Evolutionary conservation across 2,797 vertebrate genomes (phyloP).

Genomic region (Lemur catta): DNA sequence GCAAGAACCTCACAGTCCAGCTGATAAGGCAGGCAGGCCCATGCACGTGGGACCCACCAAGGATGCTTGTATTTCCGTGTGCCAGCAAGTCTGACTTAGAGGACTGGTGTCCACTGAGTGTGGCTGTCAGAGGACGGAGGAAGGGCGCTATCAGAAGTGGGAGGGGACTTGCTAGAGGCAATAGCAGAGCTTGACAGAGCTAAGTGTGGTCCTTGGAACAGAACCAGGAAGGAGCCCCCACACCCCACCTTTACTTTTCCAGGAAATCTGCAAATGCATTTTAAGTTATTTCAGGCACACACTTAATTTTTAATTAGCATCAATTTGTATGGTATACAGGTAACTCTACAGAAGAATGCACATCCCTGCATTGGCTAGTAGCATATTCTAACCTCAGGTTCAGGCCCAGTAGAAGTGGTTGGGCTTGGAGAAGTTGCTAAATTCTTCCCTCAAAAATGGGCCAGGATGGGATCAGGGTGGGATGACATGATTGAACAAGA

Average conservation of each 20-base stretch:
- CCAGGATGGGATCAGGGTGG: not conserved
- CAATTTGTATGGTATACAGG: not conserved
- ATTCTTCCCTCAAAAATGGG: not conserved
- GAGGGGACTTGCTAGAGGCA: not conserved
- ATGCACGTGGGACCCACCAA: not conserved
- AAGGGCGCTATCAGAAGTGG: not conserved
- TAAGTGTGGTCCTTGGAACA: not conserved
- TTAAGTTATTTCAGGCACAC: not conserved
- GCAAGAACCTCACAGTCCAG: not conserved
- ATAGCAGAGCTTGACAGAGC: not conserved
- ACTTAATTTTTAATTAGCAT: constrained; percentile 23
- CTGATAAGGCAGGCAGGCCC: not conserved
- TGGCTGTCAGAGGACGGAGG: not conserved
- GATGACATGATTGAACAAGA: not conserved
- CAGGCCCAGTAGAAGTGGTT: not conserved
- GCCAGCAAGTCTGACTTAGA: not conserved
- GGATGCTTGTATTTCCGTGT: not conserved
- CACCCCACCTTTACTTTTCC: not conserved
- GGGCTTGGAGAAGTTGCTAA: not conserved
- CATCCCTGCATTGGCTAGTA: not conserved
- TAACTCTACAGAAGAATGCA: not conserved
- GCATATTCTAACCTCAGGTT: not conserved
- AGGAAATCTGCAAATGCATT: not conserved
- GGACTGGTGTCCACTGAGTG: not conserved
- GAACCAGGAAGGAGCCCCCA: not conserved